phyloP scores from a whole-genome alignment of 2,113 vertebrate species.

The Pogonocichla stellata region DNA sequence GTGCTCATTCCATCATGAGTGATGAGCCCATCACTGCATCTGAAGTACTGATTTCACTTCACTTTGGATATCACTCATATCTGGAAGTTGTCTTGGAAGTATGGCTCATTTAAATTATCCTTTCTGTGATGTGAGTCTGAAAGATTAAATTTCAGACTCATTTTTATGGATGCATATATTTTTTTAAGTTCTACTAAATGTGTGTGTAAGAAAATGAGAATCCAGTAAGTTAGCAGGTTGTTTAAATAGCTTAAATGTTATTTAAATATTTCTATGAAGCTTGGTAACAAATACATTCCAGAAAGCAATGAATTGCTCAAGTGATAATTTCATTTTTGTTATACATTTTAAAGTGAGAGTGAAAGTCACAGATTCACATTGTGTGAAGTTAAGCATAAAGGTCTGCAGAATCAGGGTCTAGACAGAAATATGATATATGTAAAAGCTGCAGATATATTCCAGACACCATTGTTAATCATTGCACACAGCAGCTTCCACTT shows the following conservation, averaged over 20 bases:
- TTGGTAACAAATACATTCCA: background rate
- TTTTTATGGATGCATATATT: background rate
- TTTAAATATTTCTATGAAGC: background rate
- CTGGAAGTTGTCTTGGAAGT: constrained; percentile 1
- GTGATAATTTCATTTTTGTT: constrained; percentile 22
- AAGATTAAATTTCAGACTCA: background rate
- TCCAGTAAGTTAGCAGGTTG: background rate
- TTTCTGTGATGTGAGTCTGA: background rate
- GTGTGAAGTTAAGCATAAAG: background rate
- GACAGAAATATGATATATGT: background rate
- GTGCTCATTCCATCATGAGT: background rate
- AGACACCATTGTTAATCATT: background rate
- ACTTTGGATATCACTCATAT: background rate
- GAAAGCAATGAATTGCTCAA: background rate
- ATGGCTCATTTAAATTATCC: background rate
- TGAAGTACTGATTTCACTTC: background rate
- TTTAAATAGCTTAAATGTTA: background rate
- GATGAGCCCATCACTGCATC: background rate
- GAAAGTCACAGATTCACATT: background rate
- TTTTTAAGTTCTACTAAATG: background rate
- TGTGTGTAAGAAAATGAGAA: background rate
- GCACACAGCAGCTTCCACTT: background rate
- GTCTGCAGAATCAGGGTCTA: constrained; percentile 15
- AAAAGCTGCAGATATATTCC: background rate
- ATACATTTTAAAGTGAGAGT: background rate